Evolutionary conservation across 1,140 invertebrate genomes (phyloP), one percentile per base, ranked within the genome.

Genomic region (Wiebesia pumilae): DNA sequence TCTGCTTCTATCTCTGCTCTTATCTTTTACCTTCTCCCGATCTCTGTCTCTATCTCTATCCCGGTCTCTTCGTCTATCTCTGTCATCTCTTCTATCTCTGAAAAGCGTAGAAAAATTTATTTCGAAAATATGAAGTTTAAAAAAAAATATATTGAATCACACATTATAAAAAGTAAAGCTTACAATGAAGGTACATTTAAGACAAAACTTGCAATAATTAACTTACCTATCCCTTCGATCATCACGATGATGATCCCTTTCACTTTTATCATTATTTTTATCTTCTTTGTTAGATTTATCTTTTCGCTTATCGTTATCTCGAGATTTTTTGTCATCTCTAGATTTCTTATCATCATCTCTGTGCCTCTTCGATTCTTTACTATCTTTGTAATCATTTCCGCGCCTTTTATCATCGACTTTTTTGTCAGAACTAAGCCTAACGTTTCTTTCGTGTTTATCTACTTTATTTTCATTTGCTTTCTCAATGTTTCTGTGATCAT

Each of bases 221-320:
- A 27, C 30, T 81, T 7, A 87, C 86, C 78, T 80, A 6, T 87
- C 86, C 35, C 19, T 87, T 38, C 69, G 38, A 40, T 84, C 86
- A n/a, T 87, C 85, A 73, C 90, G 88, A 89, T 92, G 89, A 89
- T 92, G 89, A 71, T 92, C 90, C 65, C 90, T 91, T 27, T 91
- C 90, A 40, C 73, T 88, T 43, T 85, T 91, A 30, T 90, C 90
- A 51, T 89, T 90, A 62, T 92, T 90, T 14, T 92, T 92, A 40
- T 89, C 91, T 51, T 93, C 91, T 10, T 92, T 93, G 78, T 40
- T 92, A 51, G 89, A 92, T 81, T 90, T 90, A 0, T 93, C 92
- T 78, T 89, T 90, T n/a, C 87, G 38, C 82, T 88, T 81, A 85
- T 85, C 88, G 85, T 75, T 90, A 12, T 92, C 92, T 81, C 91